phyloP scores from a whole-genome alignment of 2,888 invertebrate species.

The Plutella xylostella region DNA sequence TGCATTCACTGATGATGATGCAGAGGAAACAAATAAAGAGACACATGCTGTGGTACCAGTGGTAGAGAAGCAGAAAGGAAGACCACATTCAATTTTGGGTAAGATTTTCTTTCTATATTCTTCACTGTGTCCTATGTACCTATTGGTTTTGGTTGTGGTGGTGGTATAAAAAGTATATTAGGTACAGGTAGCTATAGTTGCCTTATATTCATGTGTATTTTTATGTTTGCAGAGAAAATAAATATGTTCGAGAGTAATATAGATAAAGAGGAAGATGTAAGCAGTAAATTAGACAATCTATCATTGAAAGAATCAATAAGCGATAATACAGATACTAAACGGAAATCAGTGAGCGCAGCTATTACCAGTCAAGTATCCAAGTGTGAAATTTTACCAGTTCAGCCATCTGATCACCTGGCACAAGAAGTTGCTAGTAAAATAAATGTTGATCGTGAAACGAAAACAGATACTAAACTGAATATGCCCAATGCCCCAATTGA shows the following conservation, averaged over 20 bases:
- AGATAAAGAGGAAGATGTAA: slow-evolving; percentile 42
- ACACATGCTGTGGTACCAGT: slow-evolving; percentile 31
- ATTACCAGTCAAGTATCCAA: slow-evolving; percentile 3
- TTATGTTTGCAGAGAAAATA: slow-evolving; percentile 54
- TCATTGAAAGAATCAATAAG: slow-evolving; percentile 35
- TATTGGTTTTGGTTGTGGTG: background rate
- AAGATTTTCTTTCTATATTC: slow-evolving; percentile 30
- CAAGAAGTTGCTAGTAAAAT: slow-evolving; percentile 12
- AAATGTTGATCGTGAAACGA: slow-evolving; percentile 18
- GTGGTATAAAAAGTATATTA: too few relatives aligned
- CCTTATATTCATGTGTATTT: too few relatives aligned
- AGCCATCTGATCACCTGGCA: background rate
- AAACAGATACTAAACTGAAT: too few relatives aligned
- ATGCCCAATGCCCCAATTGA: too few relatives aligned
- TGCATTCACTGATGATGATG: slow-evolving; percentile 44
- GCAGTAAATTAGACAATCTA: slow-evolving; percentile 43
- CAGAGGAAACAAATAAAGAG: slow-evolving; percentile 30
- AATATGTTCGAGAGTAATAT: slow-evolving; percentile 57
- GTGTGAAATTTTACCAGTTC: too few relatives aligned
- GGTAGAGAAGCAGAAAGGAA: slow-evolving; percentile 39
- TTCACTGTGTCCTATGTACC: background rate
- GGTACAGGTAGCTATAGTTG: too few relatives aligned
- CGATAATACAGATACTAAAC: slow-evolving; percentile 35
- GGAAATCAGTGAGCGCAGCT: slow-evolving; percentile 20
- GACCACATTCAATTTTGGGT: slow-evolving; percentile 60